Percentiles rank a stretch among this genome's conserved stretches.
phyloP scores from a whole-genome alignment of 1,140 invertebrate genomes.

The Zaprionus gabonicus region DNA sequence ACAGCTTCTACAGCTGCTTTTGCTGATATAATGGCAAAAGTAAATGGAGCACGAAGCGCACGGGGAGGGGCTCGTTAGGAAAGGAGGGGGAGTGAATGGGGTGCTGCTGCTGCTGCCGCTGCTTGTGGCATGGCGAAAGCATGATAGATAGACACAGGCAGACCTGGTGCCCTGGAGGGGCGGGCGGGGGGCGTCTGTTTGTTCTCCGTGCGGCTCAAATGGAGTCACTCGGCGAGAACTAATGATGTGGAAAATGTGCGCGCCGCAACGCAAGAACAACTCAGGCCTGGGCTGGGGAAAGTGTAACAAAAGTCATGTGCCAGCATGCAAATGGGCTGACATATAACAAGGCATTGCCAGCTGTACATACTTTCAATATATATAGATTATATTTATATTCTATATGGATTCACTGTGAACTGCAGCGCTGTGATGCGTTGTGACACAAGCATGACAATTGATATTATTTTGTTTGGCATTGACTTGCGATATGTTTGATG shows the following conservation, averaged over 20 bases:
- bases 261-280: slow-evolving; percentile 35
- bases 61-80: slow-evolving; percentile 26
- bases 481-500: slow-evolving; percentile 58
- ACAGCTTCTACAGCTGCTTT: slow-evolving; percentile 10
- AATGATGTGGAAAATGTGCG: slow-evolving; percentile 83
- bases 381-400: slow-evolving; percentile 12
- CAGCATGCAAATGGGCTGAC: slow-evolving; percentile 34
- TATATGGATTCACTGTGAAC: slow-evolving; percentile 15
- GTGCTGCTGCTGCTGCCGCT: neutral
- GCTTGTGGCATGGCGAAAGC: slow-evolving; percentile 13
- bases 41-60: slow-evolving; percentile 74
- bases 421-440: slow-evolving; percentile 16
- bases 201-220: slow-evolving; percentile 65
- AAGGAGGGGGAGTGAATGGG: neutral
- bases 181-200: slow-evolving; percentile 44
- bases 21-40: slow-evolving; percentile 52
- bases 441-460: slow-evolving; percentile 65
- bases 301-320: slow-evolving; percentile 29
- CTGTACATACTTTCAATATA: neutral
- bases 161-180: slow-evolving; percentile 32
- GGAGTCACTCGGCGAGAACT: slow-evolving; percentile 78
- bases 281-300: slow-evolving; percentile 27
- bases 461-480: slow-evolving; percentile 75
- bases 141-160: slow-evolving; percentile 21
- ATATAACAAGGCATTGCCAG: slow-evolving; percentile 25